Evolutionary conservation across 2,797 vertebrate species (phyloP).

Genomic region (Falco columbarius): DNA sequence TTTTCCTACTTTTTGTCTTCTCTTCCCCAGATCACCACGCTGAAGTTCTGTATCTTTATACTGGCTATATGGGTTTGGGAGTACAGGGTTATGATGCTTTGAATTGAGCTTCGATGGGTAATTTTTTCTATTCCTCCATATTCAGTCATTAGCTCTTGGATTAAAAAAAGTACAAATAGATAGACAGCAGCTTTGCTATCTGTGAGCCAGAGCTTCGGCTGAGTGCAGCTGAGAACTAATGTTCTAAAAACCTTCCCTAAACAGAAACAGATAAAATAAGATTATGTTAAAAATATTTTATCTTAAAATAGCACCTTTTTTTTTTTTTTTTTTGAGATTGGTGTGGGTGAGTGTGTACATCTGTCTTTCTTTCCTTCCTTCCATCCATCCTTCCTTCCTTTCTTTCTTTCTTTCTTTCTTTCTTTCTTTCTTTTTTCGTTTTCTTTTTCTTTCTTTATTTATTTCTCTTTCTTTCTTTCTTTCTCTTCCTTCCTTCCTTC

Average conservation of each 20-base stretch:
- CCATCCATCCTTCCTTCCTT: too few relatives aligned
- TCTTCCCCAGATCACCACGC: background rate
- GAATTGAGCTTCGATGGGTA: background rate
- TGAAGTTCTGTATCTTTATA: background rate
- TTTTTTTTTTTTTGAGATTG: background rate
- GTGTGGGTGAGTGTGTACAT: accelerated
- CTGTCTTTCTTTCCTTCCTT: background rate
- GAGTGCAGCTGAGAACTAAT: background rate
- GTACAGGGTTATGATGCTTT: background rate
- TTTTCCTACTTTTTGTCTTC: background rate
- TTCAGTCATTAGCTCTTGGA: background rate
- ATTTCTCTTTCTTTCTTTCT: too few relatives aligned
- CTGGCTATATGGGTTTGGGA: background rate
- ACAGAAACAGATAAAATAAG: background rate
- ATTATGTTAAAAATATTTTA: background rate
- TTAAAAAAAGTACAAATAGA: background rate
- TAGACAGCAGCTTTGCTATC: background rate
- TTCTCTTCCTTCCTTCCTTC: too few relatives aligned
- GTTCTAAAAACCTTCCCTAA: background rate
- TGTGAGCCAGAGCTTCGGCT: background rate
- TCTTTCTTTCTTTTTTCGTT: too few relatives aligned
- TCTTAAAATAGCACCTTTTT: background rate
- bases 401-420: too few relatives aligned
- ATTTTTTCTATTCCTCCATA: background rate
- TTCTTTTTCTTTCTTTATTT: too few relatives aligned